phyloP scores from a whole-genome alignment of 2,888 invertebrate species.

The Vesta saturnalis region DNA sequence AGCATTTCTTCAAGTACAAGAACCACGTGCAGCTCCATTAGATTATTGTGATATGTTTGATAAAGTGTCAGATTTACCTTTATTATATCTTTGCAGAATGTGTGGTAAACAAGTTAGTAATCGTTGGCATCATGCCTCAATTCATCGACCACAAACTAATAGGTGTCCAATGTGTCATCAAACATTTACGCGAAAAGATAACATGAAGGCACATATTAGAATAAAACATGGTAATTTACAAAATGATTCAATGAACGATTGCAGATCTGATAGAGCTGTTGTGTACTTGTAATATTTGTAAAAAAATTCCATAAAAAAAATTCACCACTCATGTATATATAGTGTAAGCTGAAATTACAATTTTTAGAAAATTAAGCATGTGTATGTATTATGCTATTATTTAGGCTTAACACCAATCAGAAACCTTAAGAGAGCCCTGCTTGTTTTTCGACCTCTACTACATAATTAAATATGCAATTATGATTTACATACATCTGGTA shows the following conservation, averaged over 20 bases:
- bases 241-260: constrained; percentile 32
- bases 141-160: constrained; percentile 71
- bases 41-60: constrained; percentile 56
- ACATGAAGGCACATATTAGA: constrained; percentile 73
- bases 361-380: too few species aligned
- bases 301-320: not conserved
- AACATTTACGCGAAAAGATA: constrained; percentile 73
- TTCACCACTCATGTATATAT: too few species aligned
- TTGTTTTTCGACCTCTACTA: too few species aligned
- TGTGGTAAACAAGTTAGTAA: constrained; percentile 75
- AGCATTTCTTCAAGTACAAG: constrained; percentile 19
- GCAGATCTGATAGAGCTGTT: constrained; percentile 20
- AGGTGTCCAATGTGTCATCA: constrained; percentile 72
- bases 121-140: constrained; percentile 74
- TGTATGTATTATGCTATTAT: too few species aligned
- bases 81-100: constrained; percentile 68
- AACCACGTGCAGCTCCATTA: constrained; percentile 42
- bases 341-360: too few species aligned
- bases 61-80: constrained; percentile 51
- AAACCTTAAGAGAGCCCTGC: too few species aligned
- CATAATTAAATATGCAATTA: too few species aligned
- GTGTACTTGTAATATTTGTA: constrained; percentile 25
- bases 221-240: constrained; percentile 65
- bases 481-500: too few species aligned
- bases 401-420: too few species aligned